phyloP scores from a whole-genome alignment of 2,888 invertebrate species.

The Mycalesis mineus region DNA sequence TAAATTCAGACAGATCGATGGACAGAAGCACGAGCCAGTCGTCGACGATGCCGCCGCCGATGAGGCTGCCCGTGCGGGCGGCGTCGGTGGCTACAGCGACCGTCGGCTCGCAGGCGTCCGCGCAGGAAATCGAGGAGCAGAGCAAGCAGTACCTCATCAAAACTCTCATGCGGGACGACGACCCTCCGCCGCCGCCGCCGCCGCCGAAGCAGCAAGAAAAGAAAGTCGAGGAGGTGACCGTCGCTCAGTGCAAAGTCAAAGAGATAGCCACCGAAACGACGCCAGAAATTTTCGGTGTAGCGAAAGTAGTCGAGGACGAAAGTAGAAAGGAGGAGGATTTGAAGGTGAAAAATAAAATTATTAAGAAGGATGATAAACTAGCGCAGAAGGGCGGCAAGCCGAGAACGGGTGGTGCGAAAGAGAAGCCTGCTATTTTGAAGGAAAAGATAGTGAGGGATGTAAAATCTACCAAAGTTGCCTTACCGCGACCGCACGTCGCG shows the following conservation, averaged over 20 bases:
- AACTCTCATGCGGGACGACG: conserved; percentile 91
- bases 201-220: conserved; percentile 78
- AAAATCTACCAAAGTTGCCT: conserved; percentile 64
- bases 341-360: conserved; percentile 38
- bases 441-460: conserved; percentile 64
- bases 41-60: conserved; percentile 60
- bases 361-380: conserved; percentile 52
- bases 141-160: conserved; percentile 91
- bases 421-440: conserved; percentile 61
- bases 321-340: conserved; percentile 43
- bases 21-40: conserved; percentile 29
- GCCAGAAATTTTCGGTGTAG: conserved; percentile 78
- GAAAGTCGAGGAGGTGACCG: conserved; percentile 75
- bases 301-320: conserved; percentile 60
- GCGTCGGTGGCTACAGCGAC: conserved; percentile 61
- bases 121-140: conserved; percentile 81
- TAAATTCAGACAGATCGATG: conserved; percentile 26
- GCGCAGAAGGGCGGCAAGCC: conserved; percentile 67
- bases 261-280: conserved; percentile 56
- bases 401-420: conserved; percentile 55
- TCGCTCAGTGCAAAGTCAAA: conserved; percentile 58
- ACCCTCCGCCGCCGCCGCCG: conserved; percentile 87
- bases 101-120: conserved; percentile 67
- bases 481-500: conserved; percentile 50
- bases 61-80: conserved; percentile 53